phyloP scores from a whole-genome alignment of 1,140 invertebrate genomes.

The Proctacanthus coquilletti region DNA sequence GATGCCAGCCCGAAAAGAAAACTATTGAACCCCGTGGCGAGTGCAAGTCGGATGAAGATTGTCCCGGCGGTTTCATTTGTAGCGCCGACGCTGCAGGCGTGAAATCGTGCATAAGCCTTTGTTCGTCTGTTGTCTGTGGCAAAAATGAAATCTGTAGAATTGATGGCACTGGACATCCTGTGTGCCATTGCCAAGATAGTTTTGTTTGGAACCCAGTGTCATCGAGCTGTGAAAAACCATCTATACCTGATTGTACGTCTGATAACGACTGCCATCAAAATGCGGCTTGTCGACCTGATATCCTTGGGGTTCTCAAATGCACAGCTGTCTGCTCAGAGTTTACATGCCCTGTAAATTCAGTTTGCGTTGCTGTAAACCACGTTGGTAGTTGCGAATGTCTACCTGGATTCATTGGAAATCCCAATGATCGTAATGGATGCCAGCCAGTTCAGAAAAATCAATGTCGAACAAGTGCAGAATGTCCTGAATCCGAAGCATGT shows the following conservation, averaged over 20 bases:
- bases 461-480: conserved; percentile 65
- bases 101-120: conserved; percentile 57
- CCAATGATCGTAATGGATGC: conserved; percentile 76
- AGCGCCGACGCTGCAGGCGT: conserved; percentile 38
- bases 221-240: conserved; percentile 68
- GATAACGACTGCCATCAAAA: conserved; percentile 54
- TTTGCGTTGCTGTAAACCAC: conserved; percentile 58
- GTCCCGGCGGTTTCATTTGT: conserved; percentile 45
- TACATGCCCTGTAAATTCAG: conserved; percentile 67
- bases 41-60: conserved; percentile 56
- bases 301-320: conserved; percentile 73
- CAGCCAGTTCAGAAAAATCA: conserved; percentile 48
- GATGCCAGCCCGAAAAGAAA: conserved; percentile 52
- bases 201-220: conserved; percentile 69
- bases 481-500: conserved; percentile 63
- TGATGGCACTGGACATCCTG: conserved; percentile 45
- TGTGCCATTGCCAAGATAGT: conserved; percentile 58
- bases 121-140: conserved; percentile 60
- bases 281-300: conserved; percentile 60
- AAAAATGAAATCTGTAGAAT: conserved; percentile 62
- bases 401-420: conserved; percentile 67
- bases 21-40: conserved; percentile 27
- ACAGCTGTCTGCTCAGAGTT: conserved; percentile 56
- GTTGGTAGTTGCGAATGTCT: conserved; percentile 64
- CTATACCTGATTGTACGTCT: conserved; percentile 58